Base-by-base conservation (phyloP, 2,888 invertebrate genomes). In the Papilio elwesi region DNA sequence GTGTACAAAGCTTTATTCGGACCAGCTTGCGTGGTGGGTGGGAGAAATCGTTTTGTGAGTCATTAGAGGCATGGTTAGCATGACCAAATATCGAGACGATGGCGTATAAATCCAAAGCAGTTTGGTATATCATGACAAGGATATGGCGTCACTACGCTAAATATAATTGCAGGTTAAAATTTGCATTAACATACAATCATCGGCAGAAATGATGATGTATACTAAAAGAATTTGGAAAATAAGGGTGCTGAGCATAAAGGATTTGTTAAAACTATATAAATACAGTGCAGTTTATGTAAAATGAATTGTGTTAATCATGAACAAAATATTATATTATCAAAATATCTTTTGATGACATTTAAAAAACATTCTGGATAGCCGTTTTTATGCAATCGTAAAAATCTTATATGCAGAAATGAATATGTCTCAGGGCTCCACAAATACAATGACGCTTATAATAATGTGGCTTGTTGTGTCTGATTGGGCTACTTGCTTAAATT, bases 401-500 rank as follows among this genome's bases (percentile, higher is more conserved):
- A 26, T 2, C 1, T 2, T 2, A 1, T 26, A 26, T 4, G 26
- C 26, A 26, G n/a, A n/a, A n/a, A n/a, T 26, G 1, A 26, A 26
- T 26, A 26, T 26, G 4, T 26, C 26, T 26, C 26, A 2, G 26
- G 1, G 26, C 26, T 26, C 26, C 26, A 26, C 26, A 26, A 26
- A 26, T 26, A 26, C 26, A 26, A 26, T 26, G 26, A 26, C 26
- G 26, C 26, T 26, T 26, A 26, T 84, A 83, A 84, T 83, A 83
- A 90, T 90, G 88, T 89, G 85, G 88, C 87, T 85, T 90, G 85
- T 62, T 85, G 84, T 85, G 87, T 26, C 26, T 26, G 26, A 26
- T 26, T 26, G 80, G 85, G 85, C 85, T 83, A 78, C 81, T 81
- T 83, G 82, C 83, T 87, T 84, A 88, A 92, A 93, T 92, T 90